phyloP scores from a whole-genome alignment of 2,797 vertebrate species.

The Alosa sapidissima region DNA sequence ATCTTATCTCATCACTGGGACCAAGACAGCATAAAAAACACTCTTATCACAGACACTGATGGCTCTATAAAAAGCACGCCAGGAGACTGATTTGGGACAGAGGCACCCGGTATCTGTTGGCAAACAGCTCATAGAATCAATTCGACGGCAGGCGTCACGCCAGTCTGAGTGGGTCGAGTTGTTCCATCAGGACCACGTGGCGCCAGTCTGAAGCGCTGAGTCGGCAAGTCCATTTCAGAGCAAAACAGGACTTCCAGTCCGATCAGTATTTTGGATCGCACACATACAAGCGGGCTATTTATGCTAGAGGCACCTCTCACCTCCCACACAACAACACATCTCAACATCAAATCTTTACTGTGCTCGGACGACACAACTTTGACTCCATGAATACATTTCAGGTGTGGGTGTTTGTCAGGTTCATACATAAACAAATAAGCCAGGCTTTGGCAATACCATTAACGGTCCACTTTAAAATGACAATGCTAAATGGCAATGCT shows the following conservation, averaged over 20 bases:
- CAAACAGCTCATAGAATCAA: slow-evolving; percentile 4
- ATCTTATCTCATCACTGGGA: slow-evolving; percentile 6
- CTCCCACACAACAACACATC: not conserved
- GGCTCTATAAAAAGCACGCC: not conserved
- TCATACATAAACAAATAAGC: not conserved
- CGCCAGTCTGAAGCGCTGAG: not conserved
- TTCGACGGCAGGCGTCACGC: not conserved
- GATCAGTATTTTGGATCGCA: not conserved
- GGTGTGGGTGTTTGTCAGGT: not conserved
- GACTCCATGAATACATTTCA: not conserved
- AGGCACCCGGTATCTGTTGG: slow-evolving; percentile 1
- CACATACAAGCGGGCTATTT: not conserved
- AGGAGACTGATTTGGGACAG: slow-evolving; percentile 7
- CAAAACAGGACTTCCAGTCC: not conserved
- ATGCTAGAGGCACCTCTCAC: not conserved
- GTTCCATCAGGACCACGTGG: not conserved
- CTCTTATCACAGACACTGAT: not conserved
- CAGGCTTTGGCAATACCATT: not conserved
- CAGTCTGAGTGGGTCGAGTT: not conserved
- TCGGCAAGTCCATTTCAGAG: not conserved
- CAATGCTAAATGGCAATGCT: not conserved
- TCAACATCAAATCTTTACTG: not conserved
- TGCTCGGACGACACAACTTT: not conserved
- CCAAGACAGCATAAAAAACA: not conserved
- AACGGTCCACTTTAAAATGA: not conserved